These are phyloP conservation scores for Sterrhoptilus dennistouni DNA, from an alignment of 2,113 vertebrate genomes.

Conservation along the genomic window DNA sequence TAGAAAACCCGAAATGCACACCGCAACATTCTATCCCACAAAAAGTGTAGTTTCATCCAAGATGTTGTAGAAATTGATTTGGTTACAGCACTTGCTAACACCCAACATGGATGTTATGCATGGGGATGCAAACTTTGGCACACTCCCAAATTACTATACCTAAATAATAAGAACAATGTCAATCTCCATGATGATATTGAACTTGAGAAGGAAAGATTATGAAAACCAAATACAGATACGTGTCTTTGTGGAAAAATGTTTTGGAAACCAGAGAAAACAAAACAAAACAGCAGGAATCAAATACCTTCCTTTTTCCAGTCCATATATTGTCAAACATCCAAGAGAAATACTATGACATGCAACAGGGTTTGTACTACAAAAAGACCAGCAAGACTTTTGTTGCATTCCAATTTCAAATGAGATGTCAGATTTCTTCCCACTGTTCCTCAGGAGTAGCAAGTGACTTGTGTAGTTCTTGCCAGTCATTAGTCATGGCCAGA, in stretches of 20 bases:
- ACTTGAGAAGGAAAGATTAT: not conserved
- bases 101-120: rapidly evolving
- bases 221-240: not conserved
- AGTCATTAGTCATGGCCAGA: not conserved
- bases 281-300: not conserved
- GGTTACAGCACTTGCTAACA: not conserved
- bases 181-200: not conserved
- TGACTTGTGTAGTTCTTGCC: not conserved
- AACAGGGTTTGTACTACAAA: not conserved
- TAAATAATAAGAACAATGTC: not conserved
- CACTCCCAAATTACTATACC: not conserved
- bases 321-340: not conserved
- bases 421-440: not conserved
- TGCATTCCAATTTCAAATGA: not conserved
- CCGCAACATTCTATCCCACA: not conserved
- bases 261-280: not conserved
- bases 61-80: not conserved
- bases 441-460: not conserved
- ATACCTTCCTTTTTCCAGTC: not conserved
- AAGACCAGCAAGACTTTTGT: not conserved
- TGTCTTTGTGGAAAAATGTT: not conserved
- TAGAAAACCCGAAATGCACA: no score
- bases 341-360: not conserved
- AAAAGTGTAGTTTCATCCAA: not conserved
- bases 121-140: not conserved